These are phyloP conservation scores for Andrena bicolor DNA, from an alignment of 2,888 invertebrate species.

Conservation along the genomic window DNA sequence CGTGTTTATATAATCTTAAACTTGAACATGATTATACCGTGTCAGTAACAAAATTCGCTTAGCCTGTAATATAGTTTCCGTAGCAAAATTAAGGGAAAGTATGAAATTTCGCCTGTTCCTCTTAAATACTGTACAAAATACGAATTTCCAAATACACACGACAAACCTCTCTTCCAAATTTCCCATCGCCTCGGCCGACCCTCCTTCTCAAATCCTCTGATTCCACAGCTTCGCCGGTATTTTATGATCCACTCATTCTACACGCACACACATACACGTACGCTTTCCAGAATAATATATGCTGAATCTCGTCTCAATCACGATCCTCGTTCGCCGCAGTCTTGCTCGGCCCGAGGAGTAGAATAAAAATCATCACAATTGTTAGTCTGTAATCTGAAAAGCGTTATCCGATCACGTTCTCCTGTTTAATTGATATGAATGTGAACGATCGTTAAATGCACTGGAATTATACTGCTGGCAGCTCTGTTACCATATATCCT, in stretches of 20 bases:
- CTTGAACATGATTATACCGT: slow-evolving; percentile 23
- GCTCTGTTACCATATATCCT: neutral
- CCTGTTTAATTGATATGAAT: slow-evolving; percentile 42
- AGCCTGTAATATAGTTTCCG: slow-evolving; percentile 10
- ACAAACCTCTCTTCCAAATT: neutral
- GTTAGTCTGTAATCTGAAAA: slow-evolving; percentile 37
- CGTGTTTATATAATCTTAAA: slow-evolving; percentile 9
- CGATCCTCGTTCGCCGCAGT: slow-evolving; percentile 14
- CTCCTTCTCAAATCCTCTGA: neutral
- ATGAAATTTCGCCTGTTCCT: slow-evolving; percentile 41
- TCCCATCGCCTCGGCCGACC: neutral
- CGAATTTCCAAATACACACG: slow-evolving; percentile 23
- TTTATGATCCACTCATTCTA: slow-evolving; percentile 34
- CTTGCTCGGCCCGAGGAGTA: slow-evolving; percentile 23
- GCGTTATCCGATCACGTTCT: slow-evolving; percentile 11
- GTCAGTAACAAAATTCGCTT: slow-evolving; percentile 29
- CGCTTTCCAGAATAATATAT: slow-evolving; percentile 19
- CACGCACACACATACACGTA: slow-evolving; percentile 3
- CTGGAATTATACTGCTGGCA: slow-evolving; percentile 19
- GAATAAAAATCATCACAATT: slow-evolving; percentile 20
- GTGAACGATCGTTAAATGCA: slow-evolving; percentile 57
- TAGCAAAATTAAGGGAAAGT: slow-evolving; percentile 41
- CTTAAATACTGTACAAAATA: slow-evolving; percentile 63
- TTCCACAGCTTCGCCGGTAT: neutral
- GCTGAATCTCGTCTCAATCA: slow-evolving; percentile 5